Evolutionary conservation across 2,113 vertebrate species (phyloP).

Genomic region (Myocastor coypus): DNA sequence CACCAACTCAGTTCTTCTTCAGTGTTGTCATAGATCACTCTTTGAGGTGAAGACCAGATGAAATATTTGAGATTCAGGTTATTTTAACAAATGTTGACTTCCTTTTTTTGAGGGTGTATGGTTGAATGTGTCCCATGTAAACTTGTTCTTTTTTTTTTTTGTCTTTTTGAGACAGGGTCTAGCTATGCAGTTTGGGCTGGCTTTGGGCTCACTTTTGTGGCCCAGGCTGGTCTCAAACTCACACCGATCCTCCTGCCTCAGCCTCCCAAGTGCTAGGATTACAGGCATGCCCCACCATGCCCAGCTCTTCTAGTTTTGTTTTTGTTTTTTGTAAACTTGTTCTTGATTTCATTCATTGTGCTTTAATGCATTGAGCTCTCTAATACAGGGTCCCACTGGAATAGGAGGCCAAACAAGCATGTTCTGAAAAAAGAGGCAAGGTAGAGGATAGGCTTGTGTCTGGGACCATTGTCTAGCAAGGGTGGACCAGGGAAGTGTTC

Average conservation of each 20-base stretch:
- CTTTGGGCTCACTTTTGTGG: too few relatives aligned
- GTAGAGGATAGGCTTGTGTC: neutral
- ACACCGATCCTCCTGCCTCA: too few relatives aligned
- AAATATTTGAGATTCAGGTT: neutral
- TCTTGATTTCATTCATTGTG: neutral
- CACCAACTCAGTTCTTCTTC: neutral
- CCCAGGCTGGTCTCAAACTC: too few relatives aligned
- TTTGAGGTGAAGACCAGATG: neutral
- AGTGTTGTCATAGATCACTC: neutral
- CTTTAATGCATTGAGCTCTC: neutral
- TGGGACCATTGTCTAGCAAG: neutral
- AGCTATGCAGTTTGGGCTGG: too few relatives aligned
- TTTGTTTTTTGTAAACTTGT: conserved; percentile 6
- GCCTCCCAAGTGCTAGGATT: too few relatives aligned
- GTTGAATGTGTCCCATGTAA: conserved; percentile 16
- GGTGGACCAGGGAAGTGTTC: neutral
- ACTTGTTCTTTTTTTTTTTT: neutral
- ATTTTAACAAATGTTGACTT: neutral
- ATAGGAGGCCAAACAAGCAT: neutral
- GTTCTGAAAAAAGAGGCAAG: neutral
- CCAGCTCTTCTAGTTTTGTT: too few relatives aligned
- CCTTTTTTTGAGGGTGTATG: neutral
- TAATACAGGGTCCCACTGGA: neutral
- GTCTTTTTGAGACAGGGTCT: too few relatives aligned
- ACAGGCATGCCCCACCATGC: too few relatives aligned